Evolutionary conservation across 2,888 invertebrate species (phyloP).

Genomic region (Tenthredo livida): DNA sequence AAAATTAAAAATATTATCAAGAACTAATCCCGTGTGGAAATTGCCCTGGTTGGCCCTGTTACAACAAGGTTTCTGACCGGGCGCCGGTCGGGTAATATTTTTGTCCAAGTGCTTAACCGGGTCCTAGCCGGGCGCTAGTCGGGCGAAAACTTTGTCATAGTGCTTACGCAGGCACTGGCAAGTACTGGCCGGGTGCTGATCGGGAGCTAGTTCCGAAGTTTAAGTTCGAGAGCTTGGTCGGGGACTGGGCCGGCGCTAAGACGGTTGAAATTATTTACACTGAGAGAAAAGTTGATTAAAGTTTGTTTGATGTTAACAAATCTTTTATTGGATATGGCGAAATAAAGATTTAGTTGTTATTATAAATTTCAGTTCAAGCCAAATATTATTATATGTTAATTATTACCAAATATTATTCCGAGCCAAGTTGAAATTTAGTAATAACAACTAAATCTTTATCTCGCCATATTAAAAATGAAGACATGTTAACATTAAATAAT

Average conservation of each 20-base stretch:
- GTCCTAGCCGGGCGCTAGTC: constrained; percentile 14
- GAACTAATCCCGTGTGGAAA: constrained; percentile 41
- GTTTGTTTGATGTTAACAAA: not conserved
- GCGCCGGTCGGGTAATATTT: constrained; percentile 12
- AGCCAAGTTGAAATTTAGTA: not conserved
- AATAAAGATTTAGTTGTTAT: constrained; percentile 2
- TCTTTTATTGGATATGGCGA: not conserved
- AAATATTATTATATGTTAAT: not conserved
- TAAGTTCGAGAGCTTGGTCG: not conserved
- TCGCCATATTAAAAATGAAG: not conserved
- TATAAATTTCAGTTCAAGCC: not conserved
- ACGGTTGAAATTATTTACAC: not conserved
- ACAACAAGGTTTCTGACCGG: constrained; percentile 33
- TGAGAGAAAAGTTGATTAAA: not conserved
- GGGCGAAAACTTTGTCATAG: constrained; percentile 9
- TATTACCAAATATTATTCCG: not conserved
- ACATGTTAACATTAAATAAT: not conserved
- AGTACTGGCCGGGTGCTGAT: constrained; percentile 22
- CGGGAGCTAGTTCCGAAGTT: not conserved
- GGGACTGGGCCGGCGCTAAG: constrained; percentile 4
- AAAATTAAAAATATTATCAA: too few species aligned
- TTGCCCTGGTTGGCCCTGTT: constrained; percentile 16
- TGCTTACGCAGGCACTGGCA: constrained; percentile 19
- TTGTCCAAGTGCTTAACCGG: not conserved
- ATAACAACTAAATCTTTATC: not conserved